These are phyloP conservation scores for Syngnathus rostellatus DNA, from an alignment of 2,797 vertebrate genomes.

Conservation along the genomic window DNA sequence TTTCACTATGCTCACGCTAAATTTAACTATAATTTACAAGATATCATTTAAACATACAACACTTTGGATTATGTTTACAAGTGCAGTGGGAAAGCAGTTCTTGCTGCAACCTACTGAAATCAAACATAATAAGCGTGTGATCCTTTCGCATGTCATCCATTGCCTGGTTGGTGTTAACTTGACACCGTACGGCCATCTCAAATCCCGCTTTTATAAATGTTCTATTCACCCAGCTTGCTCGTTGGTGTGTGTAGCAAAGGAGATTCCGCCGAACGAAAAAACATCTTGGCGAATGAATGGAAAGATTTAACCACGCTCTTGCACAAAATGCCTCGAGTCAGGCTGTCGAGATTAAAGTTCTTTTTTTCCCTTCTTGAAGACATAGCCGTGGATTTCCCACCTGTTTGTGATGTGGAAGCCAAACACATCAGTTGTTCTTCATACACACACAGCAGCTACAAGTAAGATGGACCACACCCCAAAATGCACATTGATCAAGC, in stretches of 20 bases:
- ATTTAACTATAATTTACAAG: no score
- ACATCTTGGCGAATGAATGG: neutral
- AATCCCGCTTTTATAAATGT: neutral
- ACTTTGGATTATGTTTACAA: neutral
- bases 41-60: no score
- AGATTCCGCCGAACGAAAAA: neutral
- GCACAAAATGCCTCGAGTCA: neutral
- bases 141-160: neutral
- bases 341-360: neutral
- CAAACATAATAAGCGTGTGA: neutral
- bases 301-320: neutral
- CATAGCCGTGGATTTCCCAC: neutral
- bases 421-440: no score
- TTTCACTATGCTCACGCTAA: neutral
- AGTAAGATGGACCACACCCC: no score
- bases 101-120: neutral
- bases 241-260: neutral
- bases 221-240: neutral
- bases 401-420: neutral
- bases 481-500: no score
- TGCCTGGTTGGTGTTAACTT: neutral
- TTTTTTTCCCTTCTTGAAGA: neutral
- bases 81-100: neutral
- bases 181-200: neutral
- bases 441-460: no score